Percentiles rank a stretch among this genome's conserved stretches.
These are phyloP conservation scores for Aleiodes sp. DNA, from an alignment of 1,140 invertebrate species.

Conservation along the genomic window DNA sequence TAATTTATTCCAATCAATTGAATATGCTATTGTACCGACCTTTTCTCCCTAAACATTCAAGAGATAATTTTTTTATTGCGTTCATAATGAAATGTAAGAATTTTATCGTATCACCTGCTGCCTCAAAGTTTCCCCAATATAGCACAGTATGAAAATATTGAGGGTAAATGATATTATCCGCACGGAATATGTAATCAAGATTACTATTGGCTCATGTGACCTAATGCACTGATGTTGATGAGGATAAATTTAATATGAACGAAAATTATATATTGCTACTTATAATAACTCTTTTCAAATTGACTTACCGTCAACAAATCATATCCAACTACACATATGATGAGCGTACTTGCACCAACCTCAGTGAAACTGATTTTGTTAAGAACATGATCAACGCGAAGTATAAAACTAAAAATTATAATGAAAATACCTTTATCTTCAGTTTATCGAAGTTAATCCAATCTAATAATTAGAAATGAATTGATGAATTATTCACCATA, in stretches of 20 bases:
- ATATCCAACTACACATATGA: conserved; percentile 55
- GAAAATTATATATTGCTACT: background rate
- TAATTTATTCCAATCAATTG: too few species aligned
- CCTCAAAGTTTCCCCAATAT: conserved; percentile 29
- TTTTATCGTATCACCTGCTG: conserved; percentile 27
- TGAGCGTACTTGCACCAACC: conserved; percentile 51
- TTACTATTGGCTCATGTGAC: background rate
- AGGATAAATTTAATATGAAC: background rate
- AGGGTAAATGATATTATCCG: conserved; percentile 31
- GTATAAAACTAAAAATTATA: conserved; percentile 44
- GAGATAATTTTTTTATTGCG: too few species aligned
- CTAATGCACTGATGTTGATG: background rate
- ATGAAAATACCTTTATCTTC: background rate
- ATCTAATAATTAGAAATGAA: too few species aligned
- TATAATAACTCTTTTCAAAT: too few species aligned
- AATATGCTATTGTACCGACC: too few species aligned
- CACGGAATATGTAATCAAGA: conserved; percentile 2
- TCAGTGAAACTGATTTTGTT: conserved; percentile 54
- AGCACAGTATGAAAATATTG: conserved; percentile 33
- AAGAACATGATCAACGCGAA: conserved; percentile 44
- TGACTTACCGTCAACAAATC: conserved; percentile 50
- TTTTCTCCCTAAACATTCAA: too few species aligned
- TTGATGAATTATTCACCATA: conserved; percentile 43
- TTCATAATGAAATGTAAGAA: too few species aligned
- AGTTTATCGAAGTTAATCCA: too few species aligned